Evolutionary conservation across 2,797 vertebrate genomes (phyloP), one percentile per base, ranked within the genome.

Genomic region (Myoxocephalus aenaeus): DNA sequence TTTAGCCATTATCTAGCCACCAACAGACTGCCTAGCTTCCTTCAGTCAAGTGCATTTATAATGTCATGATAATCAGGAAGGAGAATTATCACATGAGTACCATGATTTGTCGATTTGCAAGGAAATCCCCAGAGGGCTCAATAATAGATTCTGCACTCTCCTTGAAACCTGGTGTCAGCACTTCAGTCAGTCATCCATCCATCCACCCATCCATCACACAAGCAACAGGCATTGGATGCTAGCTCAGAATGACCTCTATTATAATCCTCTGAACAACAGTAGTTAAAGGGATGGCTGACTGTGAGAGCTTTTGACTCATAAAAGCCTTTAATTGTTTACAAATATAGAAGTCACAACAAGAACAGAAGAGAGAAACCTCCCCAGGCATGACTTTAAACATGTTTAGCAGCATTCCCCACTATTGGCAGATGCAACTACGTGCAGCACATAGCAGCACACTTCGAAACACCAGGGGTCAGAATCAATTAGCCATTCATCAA

Each of bases 401-500:
- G 58, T 36, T 81, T 81, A 7, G 13, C 18, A 40, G 54, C 68
- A 14, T 73, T 63, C 58, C 50, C 61, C 14, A 9, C 3, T 25
- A 48, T 53, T 56, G 50, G 53, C 46, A 75, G 73, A 75, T 74
- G 54, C 68, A 71, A 50, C 58, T 42, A 10, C 5, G 4, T 48
- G 44, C 70, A 70, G 75, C 61, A 40, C 63, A 53, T 59, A 44
- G 58, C 27, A 29, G 36, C 77, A 83, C 53, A 50, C 71, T 72
- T 75, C 53, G 73, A 85, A 78, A 59, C 81, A 64, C 73, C 38
- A 64, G 81, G 82, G 61, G 70, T 68, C 79, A 64, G 53, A 77
- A 79, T 84, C 76, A 84, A 87, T 88, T 74, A 86, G 69, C 50
- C 27, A 44, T 68, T 77, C 44, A 29, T 61, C 72, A 78, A 58